phyloP scores from a whole-genome alignment of 2,888 invertebrate genomes.

The Agapetus fuscipes region DNA sequence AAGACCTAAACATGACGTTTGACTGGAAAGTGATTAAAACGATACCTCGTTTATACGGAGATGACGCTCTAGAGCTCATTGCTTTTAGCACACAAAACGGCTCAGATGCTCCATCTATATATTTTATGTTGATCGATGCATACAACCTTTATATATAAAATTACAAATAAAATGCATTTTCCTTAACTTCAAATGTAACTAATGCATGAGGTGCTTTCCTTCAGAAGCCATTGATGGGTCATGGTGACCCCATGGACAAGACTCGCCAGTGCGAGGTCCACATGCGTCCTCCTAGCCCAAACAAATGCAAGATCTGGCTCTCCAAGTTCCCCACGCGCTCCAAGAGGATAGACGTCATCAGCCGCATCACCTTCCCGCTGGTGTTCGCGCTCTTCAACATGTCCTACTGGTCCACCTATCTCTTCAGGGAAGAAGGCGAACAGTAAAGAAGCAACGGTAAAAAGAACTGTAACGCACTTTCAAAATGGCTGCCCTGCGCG shows the following conservation, averaged over 20 bases:
- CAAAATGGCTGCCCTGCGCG: conserved; percentile 28
- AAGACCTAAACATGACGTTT: too few relatives aligned
- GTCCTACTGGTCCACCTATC: conserved; percentile 86
- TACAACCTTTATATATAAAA: too few relatives aligned
- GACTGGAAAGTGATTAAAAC: too few relatives aligned
- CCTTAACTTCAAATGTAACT: too few relatives aligned
- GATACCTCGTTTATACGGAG: too few relatives aligned
- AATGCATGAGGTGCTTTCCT: conserved; percentile 27
- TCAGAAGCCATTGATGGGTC: conserved; percentile 85
- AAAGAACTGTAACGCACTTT: conserved; percentile 42
- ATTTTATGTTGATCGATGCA: too few relatives aligned
- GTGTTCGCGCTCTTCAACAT: conserved; percentile 92
- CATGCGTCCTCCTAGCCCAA: conserved; percentile 73
- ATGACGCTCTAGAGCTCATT: too few relatives aligned
- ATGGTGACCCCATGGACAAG: conserved; percentile 70
- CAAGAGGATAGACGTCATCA: conserved; percentile 95
- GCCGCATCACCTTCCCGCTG: conserved; percentile 88
- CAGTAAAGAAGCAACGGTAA: too few relatives aligned
- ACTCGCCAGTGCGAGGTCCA: conserved; percentile 86
- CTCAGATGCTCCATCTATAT: too few relatives aligned
- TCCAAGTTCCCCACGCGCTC: conserved; percentile 92
- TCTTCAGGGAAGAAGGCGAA: conserved; percentile 70
- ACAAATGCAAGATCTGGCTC: conserved; percentile 89
- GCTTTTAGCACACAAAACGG: too few relatives aligned
- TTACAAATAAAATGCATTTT: too few relatives aligned